These are phyloP conservation scores for Thera britannica DNA, from an alignment of 2,888 invertebrate species.

Conservation along the genomic window DNA sequence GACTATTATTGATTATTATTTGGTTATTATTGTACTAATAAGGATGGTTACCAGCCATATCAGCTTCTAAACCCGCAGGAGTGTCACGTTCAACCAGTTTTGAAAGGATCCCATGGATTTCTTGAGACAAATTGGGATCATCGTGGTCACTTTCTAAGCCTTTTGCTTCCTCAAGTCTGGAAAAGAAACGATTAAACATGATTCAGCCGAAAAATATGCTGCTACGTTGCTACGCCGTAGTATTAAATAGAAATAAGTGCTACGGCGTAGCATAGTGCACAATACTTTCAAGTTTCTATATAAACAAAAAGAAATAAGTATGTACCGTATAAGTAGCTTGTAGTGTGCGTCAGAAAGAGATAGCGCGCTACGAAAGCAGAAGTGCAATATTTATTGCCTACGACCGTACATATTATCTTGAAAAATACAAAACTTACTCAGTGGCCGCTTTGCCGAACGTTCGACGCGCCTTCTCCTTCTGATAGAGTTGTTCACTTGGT, in stretches of 20 bases:
- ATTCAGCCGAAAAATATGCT: not conserved
- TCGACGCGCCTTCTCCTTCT: conserved; percentile 54
- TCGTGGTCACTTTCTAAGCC: conserved; percentile 66
- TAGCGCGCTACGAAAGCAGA: no score
- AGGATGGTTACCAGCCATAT: conserved; percentile 60
- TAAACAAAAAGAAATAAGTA: no score
- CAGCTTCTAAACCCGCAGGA: conserved; percentile 55
- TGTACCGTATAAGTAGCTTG: no score
- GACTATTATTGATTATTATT: no score
- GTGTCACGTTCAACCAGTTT: conserved; percentile 50
- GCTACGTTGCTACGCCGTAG: conserved; percentile 7
- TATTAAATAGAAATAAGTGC: not conserved
- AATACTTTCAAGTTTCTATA: no score
- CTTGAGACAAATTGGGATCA: conserved; percentile 65
- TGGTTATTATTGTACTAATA: not conserved
- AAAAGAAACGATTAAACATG: conserved; percentile 5
- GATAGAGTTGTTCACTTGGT: conserved; percentile 54
- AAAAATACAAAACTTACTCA: conserved; percentile 54
- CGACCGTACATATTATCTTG: not conserved
- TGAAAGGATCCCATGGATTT: conserved; percentile 54
- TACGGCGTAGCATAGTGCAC: not conserved
- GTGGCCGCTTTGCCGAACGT: conserved; percentile 59
- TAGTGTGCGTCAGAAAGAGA: no score
- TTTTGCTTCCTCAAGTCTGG: conserved; percentile 61
- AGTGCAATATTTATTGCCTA: no score